Evolutionary conservation across 2,797 vertebrate genomes (phyloP).

Genomic region (Ataeniobius toweri): DNA sequence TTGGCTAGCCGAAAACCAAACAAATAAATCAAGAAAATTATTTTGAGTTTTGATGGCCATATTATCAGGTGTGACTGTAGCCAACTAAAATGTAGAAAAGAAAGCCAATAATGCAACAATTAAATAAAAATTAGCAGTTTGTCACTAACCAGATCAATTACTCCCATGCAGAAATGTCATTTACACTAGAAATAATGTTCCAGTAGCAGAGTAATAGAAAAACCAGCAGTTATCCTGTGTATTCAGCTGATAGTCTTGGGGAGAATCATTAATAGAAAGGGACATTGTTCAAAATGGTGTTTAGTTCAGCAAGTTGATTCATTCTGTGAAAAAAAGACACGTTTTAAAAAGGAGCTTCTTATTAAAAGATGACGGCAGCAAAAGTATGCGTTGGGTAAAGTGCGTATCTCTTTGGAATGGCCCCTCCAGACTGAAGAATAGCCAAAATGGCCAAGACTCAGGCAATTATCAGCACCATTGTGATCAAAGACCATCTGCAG

Average conservation of each 20-base stretch:
- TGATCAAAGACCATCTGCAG: too few relatives aligned
- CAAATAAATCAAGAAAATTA: neutral
- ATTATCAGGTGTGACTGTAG: neutral
- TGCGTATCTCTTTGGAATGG: neutral
- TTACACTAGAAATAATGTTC: neutral
- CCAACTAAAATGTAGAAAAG: neutral
- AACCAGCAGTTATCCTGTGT: neutral
- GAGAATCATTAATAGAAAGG: neutral
- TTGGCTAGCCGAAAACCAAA: neutral
- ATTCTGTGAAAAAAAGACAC: too few relatives aligned
- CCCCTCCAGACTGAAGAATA: neutral
- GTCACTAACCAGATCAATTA: neutral
- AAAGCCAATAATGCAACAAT: neutral
- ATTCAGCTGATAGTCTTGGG: neutral
- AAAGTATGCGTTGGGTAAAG: neutral
- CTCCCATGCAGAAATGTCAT: neutral
- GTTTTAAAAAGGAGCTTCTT: neutral
- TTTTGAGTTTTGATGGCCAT: neutral
- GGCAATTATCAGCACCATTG: too few relatives aligned
- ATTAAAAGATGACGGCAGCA: neutral
- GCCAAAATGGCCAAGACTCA: neutral
- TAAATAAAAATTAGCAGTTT: neutral
- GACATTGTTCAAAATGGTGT: neutral
- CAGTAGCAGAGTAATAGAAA: neutral
- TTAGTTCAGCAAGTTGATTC: neutral